Evolutionary conservation across 1,140 invertebrate species (phyloP).

Genomic region (Temnothorax curvispinosus): DNA sequence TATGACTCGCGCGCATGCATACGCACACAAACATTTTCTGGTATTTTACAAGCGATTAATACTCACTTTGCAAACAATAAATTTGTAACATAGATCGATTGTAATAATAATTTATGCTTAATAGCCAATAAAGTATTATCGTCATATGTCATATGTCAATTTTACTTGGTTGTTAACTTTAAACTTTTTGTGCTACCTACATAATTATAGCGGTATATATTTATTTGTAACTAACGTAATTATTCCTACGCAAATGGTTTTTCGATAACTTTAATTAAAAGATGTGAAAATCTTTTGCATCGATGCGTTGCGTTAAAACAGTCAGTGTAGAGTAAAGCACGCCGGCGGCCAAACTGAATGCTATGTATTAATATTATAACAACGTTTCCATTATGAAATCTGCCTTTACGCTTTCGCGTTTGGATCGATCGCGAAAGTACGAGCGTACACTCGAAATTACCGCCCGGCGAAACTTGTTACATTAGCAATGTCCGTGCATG

Average conservation of each 20-base stretch:
- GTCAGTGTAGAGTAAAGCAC: background rate
- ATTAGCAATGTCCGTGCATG: slow-evolving; percentile 58
- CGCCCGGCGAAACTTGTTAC: slow-evolving; percentile 59
- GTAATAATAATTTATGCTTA: slow-evolving; percentile 27
- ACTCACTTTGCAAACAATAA: background rate
- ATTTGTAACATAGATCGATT: slow-evolving; percentile 17
- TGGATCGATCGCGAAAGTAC: slow-evolving; percentile 49
- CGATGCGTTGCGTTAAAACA: background rate
- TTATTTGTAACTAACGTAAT: background rate
- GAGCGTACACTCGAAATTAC: slow-evolving; percentile 63
- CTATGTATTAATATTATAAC: slow-evolving; percentile 49
- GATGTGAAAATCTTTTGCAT: background rate
- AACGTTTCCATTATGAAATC: slow-evolving; percentile 62
- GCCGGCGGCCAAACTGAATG: background rate
- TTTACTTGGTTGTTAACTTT: slow-evolving; percentile 17
- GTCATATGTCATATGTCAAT: background rate
- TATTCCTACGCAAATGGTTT: slow-evolving; percentile 13
- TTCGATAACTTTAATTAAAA: slow-evolving; percentile 30
- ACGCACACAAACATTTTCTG: background rate
- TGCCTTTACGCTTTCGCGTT: slow-evolving; percentile 61
- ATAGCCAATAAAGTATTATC: slow-evolving; percentile 37
- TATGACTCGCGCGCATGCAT: background rate
- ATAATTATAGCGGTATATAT: background rate
- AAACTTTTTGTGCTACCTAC: background rate
- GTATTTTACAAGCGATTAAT: background rate